Percentiles rank a stretch among this genome's conserved stretches.
Conservation (phyloP, 1,140 invertebrate genomes). For the Agrypnia vestita region DNA sequence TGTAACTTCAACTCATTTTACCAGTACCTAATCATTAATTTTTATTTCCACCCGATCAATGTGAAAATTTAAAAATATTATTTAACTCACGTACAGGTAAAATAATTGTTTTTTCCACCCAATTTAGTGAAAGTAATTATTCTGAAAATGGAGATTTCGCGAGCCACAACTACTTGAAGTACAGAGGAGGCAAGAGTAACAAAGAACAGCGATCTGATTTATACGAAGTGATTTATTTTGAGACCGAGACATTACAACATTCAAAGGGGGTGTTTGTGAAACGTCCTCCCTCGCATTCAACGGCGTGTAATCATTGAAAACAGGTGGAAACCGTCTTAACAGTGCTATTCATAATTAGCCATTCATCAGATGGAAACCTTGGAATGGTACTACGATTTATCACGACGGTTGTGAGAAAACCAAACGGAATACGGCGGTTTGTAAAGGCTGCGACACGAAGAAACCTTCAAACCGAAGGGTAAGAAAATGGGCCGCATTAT, state of each 20-base stretch:
- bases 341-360: constrained; percentile 54
- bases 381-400: constrained; percentile 56
- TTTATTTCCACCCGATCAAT: no score
- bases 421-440: neutral
- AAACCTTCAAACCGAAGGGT: neutral
- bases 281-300: constrained; percentile 20
- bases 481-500: neutral
- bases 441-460: neutral
- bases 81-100: no score
- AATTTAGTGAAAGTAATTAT: constrained; percentile 11
- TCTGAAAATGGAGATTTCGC: constrained; percentile 14
- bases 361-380: constrained; percentile 30
- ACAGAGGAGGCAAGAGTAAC: constrained; percentile 3
- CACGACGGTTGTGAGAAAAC: constrained; percentile 35
- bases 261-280: constrained; percentile 43
- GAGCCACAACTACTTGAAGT: neutral
- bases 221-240: constrained; percentile 54
- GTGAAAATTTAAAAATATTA: no score
- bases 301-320: constrained; percentile 47
- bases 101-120: no score
- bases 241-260: constrained; percentile 41
- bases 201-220: constrained; percentile 53
- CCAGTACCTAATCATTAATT: no score
- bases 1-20: no score
- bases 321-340: constrained; percentile 42